phyloP scores from a whole-genome alignment of 2,113 vertebrate genomes.

The Epinephelus moara region DNA sequence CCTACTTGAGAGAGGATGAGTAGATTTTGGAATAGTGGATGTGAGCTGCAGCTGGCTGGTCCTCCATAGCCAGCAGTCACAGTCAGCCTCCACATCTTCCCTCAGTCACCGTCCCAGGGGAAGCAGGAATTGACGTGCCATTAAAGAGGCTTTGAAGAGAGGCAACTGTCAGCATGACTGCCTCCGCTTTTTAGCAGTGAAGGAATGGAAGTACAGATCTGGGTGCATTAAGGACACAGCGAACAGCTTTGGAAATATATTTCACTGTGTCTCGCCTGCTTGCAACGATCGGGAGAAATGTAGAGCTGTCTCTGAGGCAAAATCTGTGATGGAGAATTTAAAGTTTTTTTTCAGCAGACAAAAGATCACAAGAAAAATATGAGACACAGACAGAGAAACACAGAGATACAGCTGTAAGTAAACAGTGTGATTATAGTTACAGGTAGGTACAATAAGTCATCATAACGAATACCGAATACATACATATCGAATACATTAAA shows the following conservation, averaged over 20 bases:
- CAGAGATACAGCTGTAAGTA: neutral
- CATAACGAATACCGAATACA: neutral
- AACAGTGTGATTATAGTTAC: neutral
- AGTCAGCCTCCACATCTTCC: slow-evolving; percentile 67
- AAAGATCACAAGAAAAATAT: slow-evolving; percentile 44
- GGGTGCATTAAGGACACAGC: slow-evolving; percentile 62
- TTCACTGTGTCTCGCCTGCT: slow-evolving; percentile 28
- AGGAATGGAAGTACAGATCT: slow-evolving; percentile 60
- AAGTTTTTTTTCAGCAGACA: slow-evolving; percentile 37
- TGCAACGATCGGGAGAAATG: neutral
- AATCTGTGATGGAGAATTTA: slow-evolving; percentile 12
- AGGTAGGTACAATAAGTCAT: neutral
- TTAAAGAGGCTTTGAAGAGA: slow-evolving; percentile 78
- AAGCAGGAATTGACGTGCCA: slow-evolving; percentile 68
- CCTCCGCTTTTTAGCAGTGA: slow-evolving; percentile 52
- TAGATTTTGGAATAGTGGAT: slow-evolving; percentile 51
- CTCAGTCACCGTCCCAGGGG: slow-evolving; percentile 70
- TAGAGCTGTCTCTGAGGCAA: slow-evolving; percentile 26
- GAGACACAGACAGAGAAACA: neutral
- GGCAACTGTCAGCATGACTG: slow-evolving; percentile 74
- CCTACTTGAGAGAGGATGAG: slow-evolving; percentile 56
- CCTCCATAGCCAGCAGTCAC: slow-evolving; percentile 68
- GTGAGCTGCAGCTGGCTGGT: slow-evolving; percentile 65
- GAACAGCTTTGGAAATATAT: slow-evolving; percentile 52
- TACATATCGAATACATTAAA: neutral